phyloP scores from a whole-genome alignment of 64 coral and sea anemone species.

The Pachyseris speciosa region DNA sequence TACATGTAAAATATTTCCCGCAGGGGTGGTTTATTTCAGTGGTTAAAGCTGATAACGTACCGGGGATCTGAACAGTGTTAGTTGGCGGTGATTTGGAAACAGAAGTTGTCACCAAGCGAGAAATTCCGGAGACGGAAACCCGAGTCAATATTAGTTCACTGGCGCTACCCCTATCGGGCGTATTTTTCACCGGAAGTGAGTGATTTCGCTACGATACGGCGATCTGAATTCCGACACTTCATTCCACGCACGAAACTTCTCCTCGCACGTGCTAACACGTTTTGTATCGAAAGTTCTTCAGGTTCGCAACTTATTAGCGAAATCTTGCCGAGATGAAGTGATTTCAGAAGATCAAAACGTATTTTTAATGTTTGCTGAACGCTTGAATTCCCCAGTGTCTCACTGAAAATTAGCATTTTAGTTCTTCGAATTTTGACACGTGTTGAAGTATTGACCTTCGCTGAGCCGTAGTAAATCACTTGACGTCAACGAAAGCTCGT shows the following conservation, averaged over 20 bases:
- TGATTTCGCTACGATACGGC: background rate
- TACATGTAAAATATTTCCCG: background rate
- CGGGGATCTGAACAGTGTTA: background rate
- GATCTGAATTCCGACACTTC: slow-evolving; percentile 20
- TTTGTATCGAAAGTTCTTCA: slow-evolving; percentile 22
- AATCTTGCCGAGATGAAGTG: background rate
- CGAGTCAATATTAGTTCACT: slow-evolving; percentile 45
- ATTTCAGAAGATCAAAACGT: background rate
- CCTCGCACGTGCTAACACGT: slow-evolving; percentile 25
- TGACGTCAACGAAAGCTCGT: slow-evolving; percentile 3
- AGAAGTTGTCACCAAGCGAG: background rate
- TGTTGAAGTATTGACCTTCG: slow-evolving; percentile 23
- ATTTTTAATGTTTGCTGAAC: background rate
- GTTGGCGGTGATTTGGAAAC: background rate
- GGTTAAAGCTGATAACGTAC: background rate
- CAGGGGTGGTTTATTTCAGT: background rate
- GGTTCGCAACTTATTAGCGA: too few relatives aligned
- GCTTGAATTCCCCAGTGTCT: slow-evolving; percentile 37
- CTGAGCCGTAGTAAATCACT: slow-evolving; percentile 19
- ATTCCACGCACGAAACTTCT: slow-evolving; percentile 13
- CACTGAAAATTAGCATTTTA: slow-evolving; percentile 21
- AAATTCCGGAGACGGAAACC: slow-evolving; percentile 18
- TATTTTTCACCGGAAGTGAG: slow-evolving; percentile 43
- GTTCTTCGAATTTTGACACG: slow-evolving; percentile 21
- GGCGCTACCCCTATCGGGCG: slow-evolving; percentile 40